Conservation (phyloP, 1,140 invertebrate species). For the Rhyzopertha dominica region DNA sequence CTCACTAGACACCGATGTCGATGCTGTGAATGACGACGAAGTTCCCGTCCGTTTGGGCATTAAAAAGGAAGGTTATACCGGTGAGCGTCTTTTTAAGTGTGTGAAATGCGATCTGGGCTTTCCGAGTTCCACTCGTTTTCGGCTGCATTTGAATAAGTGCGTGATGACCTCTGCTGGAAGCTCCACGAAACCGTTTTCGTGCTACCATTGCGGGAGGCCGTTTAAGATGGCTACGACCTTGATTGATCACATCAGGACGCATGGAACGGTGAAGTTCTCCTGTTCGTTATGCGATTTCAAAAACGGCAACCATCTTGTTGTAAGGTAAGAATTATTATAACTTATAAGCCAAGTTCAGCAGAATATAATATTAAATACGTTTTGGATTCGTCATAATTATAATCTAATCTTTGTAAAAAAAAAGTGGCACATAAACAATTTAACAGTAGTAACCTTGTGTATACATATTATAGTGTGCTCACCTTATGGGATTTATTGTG, state of each 20-base stretch:
- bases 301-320: background rate
- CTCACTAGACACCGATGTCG: background rate
- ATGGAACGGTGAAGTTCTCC: conserved; percentile 43
- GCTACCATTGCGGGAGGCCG: conserved; percentile 53
- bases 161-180: conserved; percentile 41
- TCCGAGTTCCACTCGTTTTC: conserved; percentile 24
- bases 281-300: conserved; percentile 49
- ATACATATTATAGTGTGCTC: no score
- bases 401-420: no score
- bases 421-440: no score
- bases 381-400: no score
- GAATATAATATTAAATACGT: no score
- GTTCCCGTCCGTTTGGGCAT: conserved; percentile 23
- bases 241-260: conserved; percentile 43
- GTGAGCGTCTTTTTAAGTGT: conserved; percentile 50
- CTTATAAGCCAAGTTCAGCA: no score
- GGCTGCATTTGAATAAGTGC: conserved; percentile 48
- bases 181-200: conserved; percentile 34
- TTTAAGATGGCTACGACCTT: conserved; percentile 38
- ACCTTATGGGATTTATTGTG: no score
- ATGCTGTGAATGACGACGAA: conserved; percentile 10
- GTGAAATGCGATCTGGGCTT: conserved; percentile 46
- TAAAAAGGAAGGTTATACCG: conserved; percentile 24
- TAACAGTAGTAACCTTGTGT: no score
- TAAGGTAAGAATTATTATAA: no score